Evolutionary conservation across 2,888 invertebrate species (phyloP).

Genomic region (Phrixothrix hirtus): DNA sequence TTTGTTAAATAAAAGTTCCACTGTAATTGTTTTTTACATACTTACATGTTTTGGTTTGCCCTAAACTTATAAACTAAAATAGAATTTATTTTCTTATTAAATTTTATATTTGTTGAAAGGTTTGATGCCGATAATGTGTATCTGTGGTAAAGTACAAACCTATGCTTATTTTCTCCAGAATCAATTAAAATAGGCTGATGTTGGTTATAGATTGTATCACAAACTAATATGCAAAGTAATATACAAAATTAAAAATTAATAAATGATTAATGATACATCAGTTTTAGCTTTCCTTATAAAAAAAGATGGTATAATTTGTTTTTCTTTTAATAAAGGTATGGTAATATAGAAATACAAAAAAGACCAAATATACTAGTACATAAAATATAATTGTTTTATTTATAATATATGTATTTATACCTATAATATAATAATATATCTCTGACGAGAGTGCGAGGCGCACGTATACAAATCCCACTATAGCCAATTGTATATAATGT

Average conservation of each 20-base stretch:
- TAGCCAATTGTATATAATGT: conserved; percentile 50
- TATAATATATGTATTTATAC: conserved; percentile 42
- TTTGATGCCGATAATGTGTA: not conserved
- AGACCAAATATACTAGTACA: conserved; percentile 47
- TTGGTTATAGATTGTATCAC: no score
- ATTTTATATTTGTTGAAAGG: not conserved
- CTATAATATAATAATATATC: conserved; percentile 41
- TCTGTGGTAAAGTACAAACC: no score
- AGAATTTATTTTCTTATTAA: not conserved
- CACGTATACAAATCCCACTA: conserved; percentile 46
- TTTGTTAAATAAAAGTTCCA: no score
- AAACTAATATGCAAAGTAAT: no score
- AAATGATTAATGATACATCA: no score
- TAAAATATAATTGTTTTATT: conserved; percentile 57
- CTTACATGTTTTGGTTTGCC: no score
- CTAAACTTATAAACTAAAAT: no score
- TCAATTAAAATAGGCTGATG: no score
- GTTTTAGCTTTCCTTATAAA: no score
- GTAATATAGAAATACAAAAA: conserved; percentile 28
- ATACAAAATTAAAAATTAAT: not conserved
- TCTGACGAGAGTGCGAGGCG: conserved; percentile 39
- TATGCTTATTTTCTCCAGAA: no score
- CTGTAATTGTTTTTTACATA: no score
- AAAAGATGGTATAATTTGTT: not conserved
- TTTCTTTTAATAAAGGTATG: conserved; percentile 14